Conservation (phyloP, 2,797 vertebrate genomes). For the Acridotheres tristis region DNA sequence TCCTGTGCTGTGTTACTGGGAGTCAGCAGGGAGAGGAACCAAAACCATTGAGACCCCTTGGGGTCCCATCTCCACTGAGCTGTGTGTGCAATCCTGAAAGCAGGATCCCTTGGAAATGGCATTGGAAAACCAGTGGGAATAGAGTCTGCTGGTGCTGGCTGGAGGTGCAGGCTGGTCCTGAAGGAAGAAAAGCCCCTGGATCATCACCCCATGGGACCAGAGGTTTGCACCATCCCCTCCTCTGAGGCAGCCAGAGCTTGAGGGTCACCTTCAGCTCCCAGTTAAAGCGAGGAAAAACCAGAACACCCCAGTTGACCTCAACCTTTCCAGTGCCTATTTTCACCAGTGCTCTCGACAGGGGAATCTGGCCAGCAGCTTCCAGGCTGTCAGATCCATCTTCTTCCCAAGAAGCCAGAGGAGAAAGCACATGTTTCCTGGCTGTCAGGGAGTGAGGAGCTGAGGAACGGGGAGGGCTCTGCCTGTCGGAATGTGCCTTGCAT, state of each 20-base stretch:
- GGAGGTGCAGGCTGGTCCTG: neutral
- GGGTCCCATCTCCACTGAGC: neutral
- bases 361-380: neutral
- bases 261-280: rapidly evolving
- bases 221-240: neutral
- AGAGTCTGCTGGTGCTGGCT: neutral
- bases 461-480: constrained; percentile 35
- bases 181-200: neutral
- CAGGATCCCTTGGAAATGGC: neutral
- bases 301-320: neutral
- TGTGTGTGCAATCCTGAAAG: neutral
- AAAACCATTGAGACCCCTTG: rapidly evolving
- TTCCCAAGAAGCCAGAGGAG: constrained; percentile 3
- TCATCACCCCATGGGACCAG: rapidly evolving
- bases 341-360: rapidly evolving
- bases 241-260: neutral
- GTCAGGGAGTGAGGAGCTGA: constrained; percentile 30
- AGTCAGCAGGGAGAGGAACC: neutral
- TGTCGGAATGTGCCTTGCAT: constrained; percentile 47
- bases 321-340: neutral
- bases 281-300: neutral
- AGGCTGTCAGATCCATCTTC: constrained; percentile 22
- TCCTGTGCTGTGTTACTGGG: neutral
- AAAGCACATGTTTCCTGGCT: constrained; percentile 53
- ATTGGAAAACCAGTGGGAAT: neutral